Evolutionary conservation across 2,888 invertebrate genomes (phyloP), one percentile per base, ranked within the genome.

Genomic region (Epirrhoe alternata): DNA sequence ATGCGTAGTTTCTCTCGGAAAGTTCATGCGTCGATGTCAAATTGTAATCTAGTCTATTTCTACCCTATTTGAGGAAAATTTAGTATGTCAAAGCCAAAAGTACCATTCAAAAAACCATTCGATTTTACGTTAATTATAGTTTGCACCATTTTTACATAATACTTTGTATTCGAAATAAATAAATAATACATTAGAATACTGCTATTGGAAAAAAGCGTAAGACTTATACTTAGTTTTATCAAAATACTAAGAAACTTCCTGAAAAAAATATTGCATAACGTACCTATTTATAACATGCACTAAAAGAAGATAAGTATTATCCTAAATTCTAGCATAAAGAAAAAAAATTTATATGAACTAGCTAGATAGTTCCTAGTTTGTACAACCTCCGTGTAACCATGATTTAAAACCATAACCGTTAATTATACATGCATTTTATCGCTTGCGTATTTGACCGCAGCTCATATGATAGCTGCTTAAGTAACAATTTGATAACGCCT

Each of bases 1-100:
- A 92, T 92, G 92, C 92, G 86, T 85, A 81, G 77, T 78, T 77
- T 77, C 70, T 77, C 74, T 72, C 77, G 72, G 72, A 79, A 83
- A 79, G 69, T 71, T 78, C 92, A 92, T 92, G 92, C 92, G 89
- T 85, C 77, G 78, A 84, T 77, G 73, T 79, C 77, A 79, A 81
- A 80, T 77, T 77, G 81, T 74, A 80, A 84, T 83, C 84, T 85
- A 86, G 70, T 77, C 85, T 86, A 86, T 75, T 66, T 79, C 88
- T 90, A 90, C 81, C 80, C 83, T 79, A 79, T 78, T 82, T 76
- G 75, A 81, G 81, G 70, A 76, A 77, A 80, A 82, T 81, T 86
- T 83, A 85, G 84, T 86, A 82, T 78, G 83, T 77, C 79, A 77
- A 88, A 90, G 89, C 88, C 77, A 79, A 83, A 79, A 75, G 64